Base-by-base conservation (phyloP, 1,140 invertebrate genomes). In the Adelges cooleyi region DNA sequence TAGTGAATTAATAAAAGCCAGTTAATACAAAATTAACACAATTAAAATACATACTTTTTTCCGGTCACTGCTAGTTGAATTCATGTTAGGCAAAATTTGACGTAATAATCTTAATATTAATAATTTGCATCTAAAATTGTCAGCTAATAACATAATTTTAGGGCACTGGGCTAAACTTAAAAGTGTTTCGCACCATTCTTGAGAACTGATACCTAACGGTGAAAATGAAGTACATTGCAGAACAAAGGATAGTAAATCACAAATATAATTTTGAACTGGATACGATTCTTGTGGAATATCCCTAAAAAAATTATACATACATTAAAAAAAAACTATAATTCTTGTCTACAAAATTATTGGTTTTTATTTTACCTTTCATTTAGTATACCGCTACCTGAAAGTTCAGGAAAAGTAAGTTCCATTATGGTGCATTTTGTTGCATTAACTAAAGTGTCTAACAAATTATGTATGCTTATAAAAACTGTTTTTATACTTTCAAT, bases 211-310 rank as follows among this genome's bases (percentile, higher is more conserved):
- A 62, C 42, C 44, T 13, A 62, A 46, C 15, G 56, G 42, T 29
- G 56, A 62, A 62, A 48, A 62, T 48, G 56, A 62, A 29, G 56
- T 46, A 10, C 56, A 62, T 62, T 62, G 56, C 33, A 62, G 33
- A 46, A 62, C 56, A 62, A 62, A 46, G 10, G 56, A 62, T 36
- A 62, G 33, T 62, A 62, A 62, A 46, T 62, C 56, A 62, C 56
- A 62, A 27, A 62, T 62, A 48, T 62, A 62, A 62, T 25, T 62
- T 48, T 62, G 56, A 20, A 46, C 42, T 33, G 56, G 42, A 62
- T 46, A 62, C 20, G 42, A 48, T 13, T 62, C 56, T 33, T n/a
- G 6, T 20, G 56, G 29, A 20, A 46, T 29, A 23, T 46, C 10
- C 25, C 56, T 62, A 13, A 27, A 48, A 3, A 20, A 44, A 59